Base-by-base conservation (phyloP, 35 echinoderm and acorn worm genomes). In the Apostichopus japonicus region DNA sequence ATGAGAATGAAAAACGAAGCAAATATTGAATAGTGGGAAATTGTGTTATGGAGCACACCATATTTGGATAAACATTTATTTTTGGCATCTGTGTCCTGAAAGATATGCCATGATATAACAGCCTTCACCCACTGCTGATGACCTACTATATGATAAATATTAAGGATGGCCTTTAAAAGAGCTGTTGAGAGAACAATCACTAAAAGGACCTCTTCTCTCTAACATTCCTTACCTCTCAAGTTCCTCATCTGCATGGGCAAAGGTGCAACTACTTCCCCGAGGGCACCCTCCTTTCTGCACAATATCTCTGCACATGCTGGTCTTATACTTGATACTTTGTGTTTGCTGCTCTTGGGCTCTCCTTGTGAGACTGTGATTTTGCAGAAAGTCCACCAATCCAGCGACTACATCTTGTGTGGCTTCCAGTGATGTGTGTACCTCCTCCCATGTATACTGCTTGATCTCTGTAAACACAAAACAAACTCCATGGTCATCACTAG, bases 301-400 rank as follows among this genome's bases (percentile, higher is more conserved):
- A 51, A 99, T 95, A 59, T 99, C 97, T 23, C 97, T 92, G 56
- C 97, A 99, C 93, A 99, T 95, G 55, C 95, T 99, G 5, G 97
- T 99, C 92, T 99, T 99, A 79, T 96, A 99, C 56, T 96, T 99
- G 70, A 96, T 96, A 55, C 96, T 99, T 75, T 96, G 97, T 11
- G 95, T 95, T 92, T 99, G 89, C 76, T 90, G 84, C 17, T 96
- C 95, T 54, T 96, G 83, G 57, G 87, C 65, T 81, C 96, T 96
- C 57, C 94, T 99, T 72, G 92, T 94, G 13, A 95, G 92, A 33
- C 93, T 94, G 67, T 96, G 92, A 79, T 99, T 94, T 24, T 94
- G 86, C 27, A 96, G 24, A 87, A 99, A 99, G 23, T 99, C 90
- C 22, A 99, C 95, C 82, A 99, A 82, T 4, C 97, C 97, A 19